These are phyloP conservation scores for Cephus pulcher DNA, from an alignment of 2,888 invertebrate species.

Conservation along the genomic window DNA sequence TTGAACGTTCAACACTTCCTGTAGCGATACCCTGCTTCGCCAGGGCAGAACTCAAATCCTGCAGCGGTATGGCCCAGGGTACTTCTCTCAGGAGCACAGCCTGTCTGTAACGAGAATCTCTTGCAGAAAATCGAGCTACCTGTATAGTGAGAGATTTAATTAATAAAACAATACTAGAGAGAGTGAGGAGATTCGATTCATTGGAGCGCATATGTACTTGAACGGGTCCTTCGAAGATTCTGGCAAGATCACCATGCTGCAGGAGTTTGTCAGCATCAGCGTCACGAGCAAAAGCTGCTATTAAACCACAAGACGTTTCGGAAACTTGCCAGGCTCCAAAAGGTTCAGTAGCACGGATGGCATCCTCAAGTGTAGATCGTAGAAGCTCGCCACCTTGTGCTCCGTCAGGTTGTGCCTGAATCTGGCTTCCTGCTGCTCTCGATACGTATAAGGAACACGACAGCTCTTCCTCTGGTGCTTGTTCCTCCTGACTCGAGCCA, in stretches of 20 bases:
- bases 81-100: conserved; percentile 66
- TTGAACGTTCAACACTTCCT: conserved; percentile 63
- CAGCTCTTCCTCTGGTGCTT: conserved; percentile 35
- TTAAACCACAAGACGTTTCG: conserved; percentile 64
- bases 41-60: conserved; percentile 67
- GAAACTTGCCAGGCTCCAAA: conserved; percentile 54
- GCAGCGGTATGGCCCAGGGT: conserved; percentile 68
- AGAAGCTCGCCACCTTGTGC: conserved; percentile 33
- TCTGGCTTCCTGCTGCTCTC: conserved; percentile 42
- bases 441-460: conserved; percentile 56
- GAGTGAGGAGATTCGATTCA: not conserved
- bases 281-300: conserved; percentile 63
- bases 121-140: conserved; percentile 65
- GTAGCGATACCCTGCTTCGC: conserved; percentile 64
- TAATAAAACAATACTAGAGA: not conserved
- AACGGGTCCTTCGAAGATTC: conserved; percentile 64
- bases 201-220: conserved; percentile 48
- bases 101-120: conserved; percentile 63
- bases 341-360: conserved; percentile 49
- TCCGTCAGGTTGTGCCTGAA: conserved; percentile 37
- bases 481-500: conserved; percentile 21
- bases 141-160: conserved; percentile 25
- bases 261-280: conserved; percentile 64
- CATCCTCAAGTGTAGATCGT: conserved; percentile 50
- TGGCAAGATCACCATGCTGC: conserved; percentile 61